Conservation (phyloP, 2,888 invertebrate genomes). For the Helleia helle region DNA sequence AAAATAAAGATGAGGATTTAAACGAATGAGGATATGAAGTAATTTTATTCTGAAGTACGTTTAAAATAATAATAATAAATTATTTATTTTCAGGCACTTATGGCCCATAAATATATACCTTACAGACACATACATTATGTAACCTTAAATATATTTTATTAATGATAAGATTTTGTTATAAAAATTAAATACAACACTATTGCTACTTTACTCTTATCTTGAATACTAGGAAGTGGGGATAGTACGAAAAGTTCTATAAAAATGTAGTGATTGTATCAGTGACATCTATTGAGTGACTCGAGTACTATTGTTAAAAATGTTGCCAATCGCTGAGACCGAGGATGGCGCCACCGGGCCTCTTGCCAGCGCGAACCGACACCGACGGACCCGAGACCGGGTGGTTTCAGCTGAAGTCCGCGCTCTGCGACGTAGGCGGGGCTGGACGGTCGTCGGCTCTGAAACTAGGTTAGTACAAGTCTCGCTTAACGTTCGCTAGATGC, state of each 20-base stretch:
- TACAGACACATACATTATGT: too few species aligned
- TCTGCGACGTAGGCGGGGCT: conserved; percentile 77
- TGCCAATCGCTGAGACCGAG: conserved; percentile 59
- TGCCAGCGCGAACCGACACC: conserved; percentile 42
- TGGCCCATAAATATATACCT: too few species aligned
- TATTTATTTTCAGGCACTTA: too few species aligned
- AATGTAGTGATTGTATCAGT: conserved; percentile 10
- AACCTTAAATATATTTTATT: too few species aligned
- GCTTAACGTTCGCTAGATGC: conserved; percentile 36
- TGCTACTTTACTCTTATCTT: conserved; percentile 4
- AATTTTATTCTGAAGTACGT: too few species aligned
- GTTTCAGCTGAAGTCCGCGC: conserved; percentile 63
- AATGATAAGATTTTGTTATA: not conserved
- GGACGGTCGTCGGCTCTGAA: conserved; percentile 85
- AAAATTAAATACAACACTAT: not conserved
- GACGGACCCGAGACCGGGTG: conserved; percentile 54
- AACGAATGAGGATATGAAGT: too few species aligned
- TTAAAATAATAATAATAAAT: too few species aligned
- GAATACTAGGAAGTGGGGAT: not conserved
- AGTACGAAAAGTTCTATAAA: conserved; percentile 2
- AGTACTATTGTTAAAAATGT: conserved; percentile 30
- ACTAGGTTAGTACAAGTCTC: conserved; percentile 71
- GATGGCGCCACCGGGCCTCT: conserved; percentile 48
- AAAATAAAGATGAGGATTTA: too few species aligned
- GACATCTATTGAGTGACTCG: conserved; percentile 23